phyloP scores from a whole-genome alignment of 1,140 invertebrate genomes.

The Bombyx mori region ASM3026992v2 NC_085119.1:14958501-14959000 shows the following conservation, averaged over 20 bases:
- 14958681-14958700: constrained; percentile 26
- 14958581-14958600: constrained; percentile 1
- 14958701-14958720: constrained; percentile 28
- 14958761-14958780: constrained; percentile 28
- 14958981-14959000: no score
- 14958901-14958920: no score
- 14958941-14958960: no score
- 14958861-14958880: no score
- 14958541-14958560: neutral
- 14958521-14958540: neutral
- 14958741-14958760: constrained; percentile 42
- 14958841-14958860: no score
- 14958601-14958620: constrained; percentile 1
- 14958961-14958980: no score
- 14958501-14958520: no score
- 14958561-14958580: neutral
- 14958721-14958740: constrained; percentile 40
- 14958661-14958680: constrained; percentile 45
- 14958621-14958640: constrained; percentile 2
- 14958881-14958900: no score
- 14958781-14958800: constrained; percentile 2
- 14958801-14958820: neutral
- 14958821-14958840: no score
- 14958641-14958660: constrained; percentile 30
- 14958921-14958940: no score